These are phyloP conservation scores for Bhutanitis thaidina DNA, from an alignment of 2,888 invertebrate species.

Conservation along the genomic window DNA sequence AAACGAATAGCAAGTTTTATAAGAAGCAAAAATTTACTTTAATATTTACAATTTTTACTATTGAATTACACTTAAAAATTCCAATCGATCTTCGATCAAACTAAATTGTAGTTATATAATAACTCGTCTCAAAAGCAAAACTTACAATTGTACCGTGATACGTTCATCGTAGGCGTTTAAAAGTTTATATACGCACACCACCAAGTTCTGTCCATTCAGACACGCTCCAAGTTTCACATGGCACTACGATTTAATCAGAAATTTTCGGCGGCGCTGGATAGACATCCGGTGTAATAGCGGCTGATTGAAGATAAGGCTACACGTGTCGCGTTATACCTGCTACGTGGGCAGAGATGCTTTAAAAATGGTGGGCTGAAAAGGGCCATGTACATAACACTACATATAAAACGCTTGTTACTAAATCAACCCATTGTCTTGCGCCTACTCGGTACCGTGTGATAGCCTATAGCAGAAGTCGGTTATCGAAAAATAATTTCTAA, in stretches of 20 bases:
- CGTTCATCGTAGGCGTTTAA: slow-evolving; percentile 5
- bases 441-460: too few relatives aligned
- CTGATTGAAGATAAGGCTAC: slow-evolving; percentile 59
- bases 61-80: too few relatives aligned
- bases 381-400: not conserved
- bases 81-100: too few relatives aligned
- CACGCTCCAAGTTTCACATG: slow-evolving; percentile 24
- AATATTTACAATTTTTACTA: too few relatives aligned
- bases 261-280: slow-evolving; percentile 66
- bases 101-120: too few relatives aligned
- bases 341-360: slow-evolving; percentile 47
- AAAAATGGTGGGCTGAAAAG: slow-evolving; percentile 21
- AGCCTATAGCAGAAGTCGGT: too few relatives aligned
- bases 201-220: slow-evolving; percentile 6
- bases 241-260: slow-evolving; percentile 34
- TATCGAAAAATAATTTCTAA: too few relatives aligned
- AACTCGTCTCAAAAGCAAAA: too few relatives aligned
- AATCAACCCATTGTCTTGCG: too few relatives aligned
- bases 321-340: slow-evolving; percentile 60
- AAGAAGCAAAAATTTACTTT: too few relatives aligned
- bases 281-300: slow-evolving; percentile 61
- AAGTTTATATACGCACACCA: not conserved
- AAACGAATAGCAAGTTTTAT: too few relatives aligned
- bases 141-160: too few relatives aligned
- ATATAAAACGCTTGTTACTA: not conserved